Base-by-base conservation (phyloP, 2,113 vertebrate species). In the Tor tambroides region DNA sequence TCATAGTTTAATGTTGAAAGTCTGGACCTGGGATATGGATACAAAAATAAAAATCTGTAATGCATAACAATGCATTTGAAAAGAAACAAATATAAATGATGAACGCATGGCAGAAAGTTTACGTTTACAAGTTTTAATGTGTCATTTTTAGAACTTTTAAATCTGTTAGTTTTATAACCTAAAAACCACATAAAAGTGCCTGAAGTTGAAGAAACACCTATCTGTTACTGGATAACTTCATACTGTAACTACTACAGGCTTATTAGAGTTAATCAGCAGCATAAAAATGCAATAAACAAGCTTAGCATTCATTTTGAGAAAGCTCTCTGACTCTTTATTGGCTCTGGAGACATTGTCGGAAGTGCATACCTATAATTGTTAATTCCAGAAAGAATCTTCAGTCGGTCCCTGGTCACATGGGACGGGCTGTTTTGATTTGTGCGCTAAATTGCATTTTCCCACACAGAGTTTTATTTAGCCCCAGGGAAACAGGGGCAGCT, bases 391-490 rank as follows among this genome's bases (percentile, higher is more conserved):
- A 79, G 80, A 88, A 88, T 88, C 81, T 71, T 71, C 54, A 87
- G 78, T 87, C 84, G 28, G 35, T 77, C 80, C 72, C 63, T 54
- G 46, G 75, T 46, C 85, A 61, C 83, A 85, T 80, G 86, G 87
- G 76, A 56, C 49, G 21, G 23, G 78, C 61, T 69, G 61, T 26
- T 80, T 77, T 85, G 75, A 67, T 86, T 86, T 51, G 74, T 79
- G 81, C 17, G 2, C 75, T 84, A 86, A 89, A 89, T 85, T 26
- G 72, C 84, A 85, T 61, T 74, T 88, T 85, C 76, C 81, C 83
- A 89, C 85, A 32, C 65, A 41, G 63, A 51, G 80, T 82, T 89
- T 85, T 43, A 82, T 90, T 86, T 87, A 89, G 80, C 84, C 80
- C 65, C n/a, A 54, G 84, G 86, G 59, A 86, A 86, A 77, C 65